Conservation (phyloP, 2,113 vertebrate genomes). For the Oreochromis aureus region DNA sequence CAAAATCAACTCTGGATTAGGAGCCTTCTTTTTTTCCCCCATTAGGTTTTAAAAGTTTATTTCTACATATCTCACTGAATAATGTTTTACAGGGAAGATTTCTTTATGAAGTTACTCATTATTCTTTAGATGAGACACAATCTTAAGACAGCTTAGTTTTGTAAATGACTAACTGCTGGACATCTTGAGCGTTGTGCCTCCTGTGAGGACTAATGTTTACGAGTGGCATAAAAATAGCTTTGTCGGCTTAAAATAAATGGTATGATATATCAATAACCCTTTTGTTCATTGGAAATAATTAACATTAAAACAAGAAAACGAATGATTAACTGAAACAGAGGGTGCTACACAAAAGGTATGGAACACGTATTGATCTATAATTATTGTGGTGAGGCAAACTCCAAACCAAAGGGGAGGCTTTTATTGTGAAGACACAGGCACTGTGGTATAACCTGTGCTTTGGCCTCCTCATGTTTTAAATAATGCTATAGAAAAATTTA, state of each 20-base stretch:
- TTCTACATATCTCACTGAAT: not conserved
- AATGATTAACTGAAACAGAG: not conserved
- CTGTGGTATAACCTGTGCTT: not conserved
- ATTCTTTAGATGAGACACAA: not conserved
- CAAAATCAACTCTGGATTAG: conserved; percentile 31
- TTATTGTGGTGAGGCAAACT: not conserved
- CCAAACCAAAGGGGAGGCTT: not conserved
- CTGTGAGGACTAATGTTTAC: not conserved
- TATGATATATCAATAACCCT: not conserved
- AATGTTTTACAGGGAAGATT: not conserved
- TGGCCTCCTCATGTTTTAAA: not conserved
- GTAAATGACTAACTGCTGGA: not conserved
- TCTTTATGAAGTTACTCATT: not conserved
- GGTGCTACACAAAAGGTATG: not conserved
- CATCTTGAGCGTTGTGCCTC: not conserved
- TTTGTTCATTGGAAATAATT: not conserved
- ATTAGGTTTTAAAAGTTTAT: not conserved
- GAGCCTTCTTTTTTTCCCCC: not conserved
- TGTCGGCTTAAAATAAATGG: not conserved
- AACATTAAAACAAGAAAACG: not conserved
- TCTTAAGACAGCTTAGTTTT: not conserved
- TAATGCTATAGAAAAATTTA: accelerated
- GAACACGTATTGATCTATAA: not conserved
- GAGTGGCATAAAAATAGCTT: not conserved
- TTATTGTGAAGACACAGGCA: not conserved